Base-by-base conservation (phyloP, 2,797 vertebrate genomes). In the Rhyacichthys aspro region DNA sequence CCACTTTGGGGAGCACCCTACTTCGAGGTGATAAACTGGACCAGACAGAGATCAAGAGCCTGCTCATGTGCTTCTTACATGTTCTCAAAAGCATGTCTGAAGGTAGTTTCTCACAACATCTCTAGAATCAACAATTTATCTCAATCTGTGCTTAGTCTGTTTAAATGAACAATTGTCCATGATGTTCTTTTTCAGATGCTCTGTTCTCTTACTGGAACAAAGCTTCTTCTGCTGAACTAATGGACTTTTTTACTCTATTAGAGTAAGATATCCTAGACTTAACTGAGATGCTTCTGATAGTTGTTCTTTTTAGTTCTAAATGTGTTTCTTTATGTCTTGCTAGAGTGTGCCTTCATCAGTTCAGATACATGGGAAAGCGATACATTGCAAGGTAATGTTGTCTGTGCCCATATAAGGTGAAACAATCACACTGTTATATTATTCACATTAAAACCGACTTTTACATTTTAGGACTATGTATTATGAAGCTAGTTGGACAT, bases 11-110 rank as follows among this genome's bases (percentile, higher is more conserved):
- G 76, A 94, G 95, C 72, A 79, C 92, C 2, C 77, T 98, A 54
- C 89, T 99, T 68, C 94, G 97, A 42, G 96, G 93, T 71, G 96
- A 98, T 83, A 98, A 98, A 86, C 92, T 99, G 76, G 98, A 99
- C 68, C 98, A 98, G 83, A 84, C 91, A 1, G 98, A 99, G 88
- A 96, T 98, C 79, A 98, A 95, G 88, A 99, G 93, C 71, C 90
- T 99, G 42, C 93, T 99, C 62, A 96, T 99, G 96, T 98, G 96
- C 84, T 98, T 99, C 76, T 89, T 99, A 33, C 95, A 99, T 48
- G 93, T 99, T 67, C 91, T 99, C 50, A 98, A 97, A 91, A 99
- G 94, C 92, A 99, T 99, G 97, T 98, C 98, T 68, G 98, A 99
- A 3, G 98, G 98, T 99, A 93, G 70, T 52, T 9, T 19, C 23